Percentiles rank a stretch among this genome's conserved stretches.
Evolutionary conservation across 2,888 invertebrate genomes (phyloP).

Genomic region (Mongoloraphidia duomilia): DNA sequence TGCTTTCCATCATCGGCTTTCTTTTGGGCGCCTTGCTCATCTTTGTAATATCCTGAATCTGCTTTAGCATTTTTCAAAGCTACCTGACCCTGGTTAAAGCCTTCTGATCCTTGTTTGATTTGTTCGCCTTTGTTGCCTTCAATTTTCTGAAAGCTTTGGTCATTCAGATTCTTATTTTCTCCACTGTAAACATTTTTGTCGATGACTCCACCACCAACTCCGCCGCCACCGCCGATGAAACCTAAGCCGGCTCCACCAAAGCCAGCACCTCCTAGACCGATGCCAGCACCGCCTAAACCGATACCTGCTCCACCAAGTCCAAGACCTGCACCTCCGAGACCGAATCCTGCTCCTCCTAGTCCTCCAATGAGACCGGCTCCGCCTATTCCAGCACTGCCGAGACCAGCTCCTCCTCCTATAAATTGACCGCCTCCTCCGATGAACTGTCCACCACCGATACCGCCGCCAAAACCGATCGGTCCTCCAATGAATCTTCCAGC

Average conservation of each 20-base stretch:
- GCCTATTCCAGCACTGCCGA: slow-evolving; percentile 5
- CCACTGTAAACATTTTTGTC: slow-evolving; percentile 42
- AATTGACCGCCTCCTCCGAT: slow-evolving; percentile 6
- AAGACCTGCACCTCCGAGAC: slow-evolving; percentile 2
- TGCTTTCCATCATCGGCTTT: slow-evolving; percentile 42
- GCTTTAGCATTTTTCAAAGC: slow-evolving; percentile 27
- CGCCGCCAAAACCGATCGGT: slow-evolving; percentile 10
- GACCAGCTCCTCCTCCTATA: slow-evolving; percentile 9
- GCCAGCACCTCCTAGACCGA: neutral
- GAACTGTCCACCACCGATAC: slow-evolving; percentile 6
- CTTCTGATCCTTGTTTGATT: slow-evolving; percentile 40
- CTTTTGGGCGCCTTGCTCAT: slow-evolving; percentile 42
- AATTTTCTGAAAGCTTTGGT: slow-evolving; percentile 37
- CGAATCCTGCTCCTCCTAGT: slow-evolving; percentile 9
- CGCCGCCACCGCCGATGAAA: slow-evolving; percentile 31
- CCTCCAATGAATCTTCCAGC: slow-evolving; percentile 10
- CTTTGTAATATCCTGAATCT: slow-evolving; percentile 39
- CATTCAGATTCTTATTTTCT: slow-evolving; percentile 40
- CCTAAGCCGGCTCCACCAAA: slow-evolving; percentile 6
- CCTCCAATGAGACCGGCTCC: slow-evolving; percentile 7
- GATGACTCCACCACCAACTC: slow-evolving; percentile 32
- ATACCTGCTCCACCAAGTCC: neutral
- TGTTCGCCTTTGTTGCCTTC: slow-evolving; percentile 40
- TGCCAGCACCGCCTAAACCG: neutral
- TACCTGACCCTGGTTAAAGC: slow-evolving; percentile 37